These are phyloP conservation scores for Enteromius unitaeniatus DNA, from an alignment of 2,797 vertebrate species.

Conservation along the genomic window DNA sequence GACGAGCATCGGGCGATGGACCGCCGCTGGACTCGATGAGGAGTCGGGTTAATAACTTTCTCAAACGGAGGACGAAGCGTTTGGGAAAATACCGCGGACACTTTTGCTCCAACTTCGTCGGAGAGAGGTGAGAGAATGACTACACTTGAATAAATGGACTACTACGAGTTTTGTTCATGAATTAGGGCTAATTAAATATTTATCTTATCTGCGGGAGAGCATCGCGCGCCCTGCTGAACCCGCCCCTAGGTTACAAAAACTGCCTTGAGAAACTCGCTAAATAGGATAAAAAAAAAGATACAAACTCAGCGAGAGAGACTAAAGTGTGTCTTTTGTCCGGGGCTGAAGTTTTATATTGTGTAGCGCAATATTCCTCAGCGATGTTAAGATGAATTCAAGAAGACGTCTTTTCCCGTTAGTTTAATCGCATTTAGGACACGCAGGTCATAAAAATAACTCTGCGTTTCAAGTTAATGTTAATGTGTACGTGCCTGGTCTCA, in stretches of 20 bases:
- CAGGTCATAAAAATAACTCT: not conserved
- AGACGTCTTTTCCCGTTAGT: not conserved
- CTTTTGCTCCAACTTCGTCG: slow-evolving; percentile 25
- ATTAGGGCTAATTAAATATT: slow-evolving; percentile 47
- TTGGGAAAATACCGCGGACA: not conserved
- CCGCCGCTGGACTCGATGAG: slow-evolving; percentile 27
- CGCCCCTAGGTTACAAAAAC: slow-evolving; percentile 31
- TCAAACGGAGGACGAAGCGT: slow-evolving; percentile 31
- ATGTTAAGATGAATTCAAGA: not conserved
- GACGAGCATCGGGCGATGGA: slow-evolving; percentile 52
- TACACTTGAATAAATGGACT: not conserved
- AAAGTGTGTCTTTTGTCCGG: not conserved
- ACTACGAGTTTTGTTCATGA: slow-evolving; percentile 16
- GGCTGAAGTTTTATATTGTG: not conserved
- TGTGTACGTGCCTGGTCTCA: not conserved
- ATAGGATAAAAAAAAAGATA: not conserved
- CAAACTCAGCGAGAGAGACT: not conserved
- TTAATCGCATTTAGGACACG: not conserved
- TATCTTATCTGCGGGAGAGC: slow-evolving; percentile 42
- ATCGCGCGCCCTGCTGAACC: slow-evolving; percentile 39
- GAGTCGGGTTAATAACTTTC: slow-evolving; percentile 46
- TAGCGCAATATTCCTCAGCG: not conserved
- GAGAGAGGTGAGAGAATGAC: slow-evolving; percentile 47
- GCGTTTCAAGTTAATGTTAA: not conserved
- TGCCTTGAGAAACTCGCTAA: slow-evolving; percentile 17